Base-by-base conservation (phyloP, 2,797 vertebrate genomes). In the Enteromius argenteus region DNA sequence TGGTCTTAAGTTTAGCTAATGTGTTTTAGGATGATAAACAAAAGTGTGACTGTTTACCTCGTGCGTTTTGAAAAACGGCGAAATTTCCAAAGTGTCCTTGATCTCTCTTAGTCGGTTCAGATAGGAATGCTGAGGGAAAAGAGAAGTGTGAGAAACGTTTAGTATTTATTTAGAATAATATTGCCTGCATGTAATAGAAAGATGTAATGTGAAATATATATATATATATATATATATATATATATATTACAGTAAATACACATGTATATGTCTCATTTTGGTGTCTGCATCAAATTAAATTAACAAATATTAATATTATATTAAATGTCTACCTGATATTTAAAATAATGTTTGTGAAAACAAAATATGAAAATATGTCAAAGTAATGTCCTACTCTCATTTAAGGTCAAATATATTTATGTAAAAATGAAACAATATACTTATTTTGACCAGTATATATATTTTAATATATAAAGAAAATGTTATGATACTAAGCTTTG, bases 31-130 rank as follows among this genome's bases (percentile, higher is more conserved):
- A 81, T 56, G 64, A 60, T 30, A 21, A 42, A 30, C 8, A 23
- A 39, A 0, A 44, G 11, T 13, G 80, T 44, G 67, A 64, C 60
- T 30, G 56, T 84, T 91, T 94, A 99, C 98, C 98, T 99, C 98
- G 0, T 99, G 98, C 86, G 95, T 95, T 92, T 95, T 96, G 93
- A 99, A 99, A 96, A 99, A 99, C 0, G 95, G 90, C 7, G 98
- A 99, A 0, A 88, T 90, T 92, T 98, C 97, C 90, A 99, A 93
- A 51, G 95, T 97, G 82, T 91, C 94, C 0, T 90, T 93, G 86
- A 99, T 95, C 84, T 96, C 96, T 87, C 96, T 95, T 89, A 99
- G 93, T 53, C 97, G 94, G 84, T 91, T 94, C 62, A 97, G 94
- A 92, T 99, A 99, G 90, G 90, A 87, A 2, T 91, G 95, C 98